phyloP scores from a whole-genome alignment of 2,888 invertebrate species.

The Aphodius sticticus region DNA sequence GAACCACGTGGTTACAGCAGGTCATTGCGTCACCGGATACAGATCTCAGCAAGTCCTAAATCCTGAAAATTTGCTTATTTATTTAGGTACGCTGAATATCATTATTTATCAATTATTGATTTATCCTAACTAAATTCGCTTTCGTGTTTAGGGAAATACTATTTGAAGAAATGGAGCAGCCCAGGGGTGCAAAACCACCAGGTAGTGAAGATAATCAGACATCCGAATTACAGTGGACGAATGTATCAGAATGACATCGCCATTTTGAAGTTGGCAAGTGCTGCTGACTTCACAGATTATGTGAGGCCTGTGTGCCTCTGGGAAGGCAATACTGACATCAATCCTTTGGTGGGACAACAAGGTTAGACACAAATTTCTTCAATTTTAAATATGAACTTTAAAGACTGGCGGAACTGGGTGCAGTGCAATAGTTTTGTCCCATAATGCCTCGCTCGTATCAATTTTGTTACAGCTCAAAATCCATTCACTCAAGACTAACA shows the following conservation, averaged over 20 bases:
- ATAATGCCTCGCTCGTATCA: no score
- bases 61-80: constrained; percentile 53
- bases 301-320: constrained; percentile 57
- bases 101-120: not conserved
- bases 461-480: no score
- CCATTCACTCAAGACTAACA: no score
- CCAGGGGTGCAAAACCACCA: constrained; percentile 56
- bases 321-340: constrained; percentile 47
- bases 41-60: constrained; percentile 50
- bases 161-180: constrained; percentile 55
- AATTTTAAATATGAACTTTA: not conserved
- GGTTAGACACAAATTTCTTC: constrained; percentile 42
- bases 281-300: constrained; percentile 53
- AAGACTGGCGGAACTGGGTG: no score
- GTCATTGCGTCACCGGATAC: constrained; percentile 55
- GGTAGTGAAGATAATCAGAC: constrained; percentile 51
- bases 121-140: not conserved
- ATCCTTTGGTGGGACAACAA: constrained; percentile 46
- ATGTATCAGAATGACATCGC: constrained; percentile 55
- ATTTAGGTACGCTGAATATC: constrained; percentile 51
- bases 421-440: no score
- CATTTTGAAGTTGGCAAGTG: constrained; percentile 49
- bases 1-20: constrained; percentile 53
- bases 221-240: constrained; percentile 53
- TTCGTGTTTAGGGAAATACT: constrained; percentile 53